phyloP scores from a whole-genome alignment of 2,888 invertebrate species.

The Pachymerium ferrugineum region DNA sequence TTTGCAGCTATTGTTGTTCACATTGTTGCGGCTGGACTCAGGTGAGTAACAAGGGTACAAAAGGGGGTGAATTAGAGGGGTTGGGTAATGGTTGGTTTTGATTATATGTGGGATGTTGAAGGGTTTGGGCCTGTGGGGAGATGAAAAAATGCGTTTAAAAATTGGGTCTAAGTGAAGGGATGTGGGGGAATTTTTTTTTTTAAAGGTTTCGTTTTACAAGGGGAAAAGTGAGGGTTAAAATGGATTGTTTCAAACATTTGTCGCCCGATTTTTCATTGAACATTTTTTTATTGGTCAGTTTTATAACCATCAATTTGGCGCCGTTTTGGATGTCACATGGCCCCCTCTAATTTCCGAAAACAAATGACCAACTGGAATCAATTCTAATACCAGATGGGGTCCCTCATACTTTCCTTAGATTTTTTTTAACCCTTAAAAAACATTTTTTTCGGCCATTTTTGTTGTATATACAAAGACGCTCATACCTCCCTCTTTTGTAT shows the following conservation, averaged over 20 bases:
- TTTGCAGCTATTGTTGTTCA: constrained; percentile 3
- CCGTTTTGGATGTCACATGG: neutral
- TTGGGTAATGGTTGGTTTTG: neutral
- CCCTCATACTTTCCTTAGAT: too few relatives aligned
- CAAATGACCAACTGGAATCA: neutral
- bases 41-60: neutral
- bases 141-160: neutral
- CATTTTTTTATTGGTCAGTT: constrained; percentile 23
- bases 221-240: neutral
- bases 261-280: constrained; percentile 9
- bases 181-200: neutral
- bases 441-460: too few relatives aligned
- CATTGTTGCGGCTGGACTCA: constrained; percentile 12
- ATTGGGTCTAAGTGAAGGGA: neutral
- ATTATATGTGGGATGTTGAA: too few relatives aligned
- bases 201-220: too few relatives aligned
- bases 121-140: neutral
- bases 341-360: neutral
- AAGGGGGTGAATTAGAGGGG: neutral
- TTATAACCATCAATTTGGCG: neutral
- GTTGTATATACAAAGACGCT: too few relatives aligned
- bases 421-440: too few relatives aligned
- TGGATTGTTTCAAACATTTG: neutral
- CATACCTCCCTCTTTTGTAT: too few relatives aligned
- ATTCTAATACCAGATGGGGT: neutral